Base-by-base conservation (phyloP, 2,113 vertebrate species). In the Tyto alba region DNA sequence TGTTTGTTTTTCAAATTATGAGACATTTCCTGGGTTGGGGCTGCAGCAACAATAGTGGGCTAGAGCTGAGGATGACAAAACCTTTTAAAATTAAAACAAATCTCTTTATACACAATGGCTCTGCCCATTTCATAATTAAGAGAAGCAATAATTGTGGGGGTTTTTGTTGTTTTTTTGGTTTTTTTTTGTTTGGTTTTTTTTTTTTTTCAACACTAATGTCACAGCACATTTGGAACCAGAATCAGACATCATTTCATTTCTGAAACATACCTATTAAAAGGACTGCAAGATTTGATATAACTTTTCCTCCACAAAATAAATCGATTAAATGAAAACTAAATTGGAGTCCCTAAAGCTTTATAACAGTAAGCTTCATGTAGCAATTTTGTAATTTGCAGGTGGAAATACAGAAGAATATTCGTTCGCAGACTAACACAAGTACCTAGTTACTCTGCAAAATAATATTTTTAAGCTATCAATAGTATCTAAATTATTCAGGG, bases 401-500 rank as follows among this genome's bases (percentile, higher is more conserved):
- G 80, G 76, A 86, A 90, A 86, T 26, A 32, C 32, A 72, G 71
- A 66, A 47, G 69, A 78, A 57, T n/a, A n/a, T 80, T 97, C 68
- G 81, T 50, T 73, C 63, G 41, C 52, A 84, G 76, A 20, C 68
- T 67, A 67, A 62, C 1, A 5, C n/a, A 47, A 86, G 84, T 16
- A 84, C 73, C 38, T 52, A 40, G 64, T 84, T 81, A 62, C 68
- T 71, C 80, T 48, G 56, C 72, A 93, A 94, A 93, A 66, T 32
- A 41, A 29, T 71, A 71, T 91, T 95, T 93, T 66, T 22, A 73
- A 92, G 48, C 83, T 89, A 71, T 87, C 73, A 81, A 63, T 38
- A 81, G 86, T 29, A 63, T 13, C 83, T 91, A 81, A 95, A 95
- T 95, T 87, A 95, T 90, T 90, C 86, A 95, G 53, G 64, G 76